Conservation (phyloP, 2,888 invertebrate species). For the Rhodophaea formosa region DNA sequence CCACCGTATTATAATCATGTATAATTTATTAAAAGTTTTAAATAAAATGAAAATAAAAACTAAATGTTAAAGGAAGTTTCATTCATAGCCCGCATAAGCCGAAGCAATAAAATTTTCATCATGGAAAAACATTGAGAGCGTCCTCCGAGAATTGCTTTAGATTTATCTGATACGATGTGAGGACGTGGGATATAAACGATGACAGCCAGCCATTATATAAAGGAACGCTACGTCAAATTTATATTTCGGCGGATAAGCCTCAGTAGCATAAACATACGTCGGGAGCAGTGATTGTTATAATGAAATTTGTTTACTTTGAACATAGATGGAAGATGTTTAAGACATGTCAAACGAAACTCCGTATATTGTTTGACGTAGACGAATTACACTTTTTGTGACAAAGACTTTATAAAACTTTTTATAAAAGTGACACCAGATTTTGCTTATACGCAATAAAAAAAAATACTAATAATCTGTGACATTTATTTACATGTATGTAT, state of each 20-base stretch:
- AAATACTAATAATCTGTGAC: too few relatives aligned
- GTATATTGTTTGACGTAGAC: too few relatives aligned
- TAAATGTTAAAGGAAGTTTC: neutral
- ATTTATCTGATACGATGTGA: conserved; percentile 19
- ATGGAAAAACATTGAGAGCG: conserved; percentile 8
- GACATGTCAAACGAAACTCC: too few relatives aligned
- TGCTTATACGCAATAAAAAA: too few relatives aligned
- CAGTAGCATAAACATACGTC: neutral
- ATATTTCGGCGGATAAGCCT: neutral
- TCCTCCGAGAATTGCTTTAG: conserved; percentile 7
- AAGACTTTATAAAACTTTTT: too few relatives aligned
- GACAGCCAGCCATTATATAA: conserved; percentile 13
- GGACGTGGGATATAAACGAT: conserved; percentile 17
- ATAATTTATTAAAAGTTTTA: neutral
- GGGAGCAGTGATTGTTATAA: neutral
- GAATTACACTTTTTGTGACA: too few relatives aligned
- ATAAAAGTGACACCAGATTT: too few relatives aligned
- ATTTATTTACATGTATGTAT: too few relatives aligned
- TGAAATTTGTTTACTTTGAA: neutral
- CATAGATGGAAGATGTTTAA: neutral
- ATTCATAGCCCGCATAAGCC: neutral
- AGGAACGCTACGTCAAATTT: conserved; percentile 9
- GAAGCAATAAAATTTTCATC: conserved; percentile 14
- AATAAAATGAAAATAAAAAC: neutral
- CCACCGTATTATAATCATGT: too few relatives aligned